Evolutionary conservation across 2,888 invertebrate genomes (phyloP).

Genomic region (Scaptomyza reducta): DNA sequence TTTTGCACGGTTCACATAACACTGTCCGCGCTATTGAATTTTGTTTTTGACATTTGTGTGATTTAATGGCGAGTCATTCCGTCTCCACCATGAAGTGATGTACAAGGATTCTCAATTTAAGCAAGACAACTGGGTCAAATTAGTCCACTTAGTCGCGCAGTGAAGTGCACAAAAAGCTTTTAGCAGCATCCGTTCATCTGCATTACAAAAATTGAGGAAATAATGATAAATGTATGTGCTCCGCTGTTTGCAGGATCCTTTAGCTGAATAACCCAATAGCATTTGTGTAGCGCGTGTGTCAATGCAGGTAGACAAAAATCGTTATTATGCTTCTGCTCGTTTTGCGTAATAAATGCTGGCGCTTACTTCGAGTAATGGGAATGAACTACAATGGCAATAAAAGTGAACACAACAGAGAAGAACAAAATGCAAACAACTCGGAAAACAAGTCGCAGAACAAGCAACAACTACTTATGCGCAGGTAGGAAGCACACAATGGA

Average conservation of each 20-base stretch:
- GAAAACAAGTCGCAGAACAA: conserved; percentile 58
- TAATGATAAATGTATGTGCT: conserved; percentile 55
- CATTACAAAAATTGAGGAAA: conserved; percentile 56
- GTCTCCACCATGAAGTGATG: conserved; percentile 34
- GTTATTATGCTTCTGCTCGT: conserved; percentile 59
- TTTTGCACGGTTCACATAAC: conserved; percentile 40
- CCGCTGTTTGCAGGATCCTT: conserved; percentile 16
- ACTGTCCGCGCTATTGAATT: conserved; percentile 50
- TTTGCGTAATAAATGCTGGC: conserved; percentile 75
- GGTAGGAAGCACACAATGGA: conserved; percentile 37
- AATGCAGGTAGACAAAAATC: conserved; percentile 21
- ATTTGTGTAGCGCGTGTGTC: conserved; percentile 5
- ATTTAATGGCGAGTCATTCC: conserved; percentile 66
- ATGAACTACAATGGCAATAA: conserved; percentile 40
- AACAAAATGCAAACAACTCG: conserved; percentile 10
- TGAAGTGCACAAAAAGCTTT: conserved; percentile 32
- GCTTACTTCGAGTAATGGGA: conserved; percentile 41
- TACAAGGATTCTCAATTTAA: conserved; percentile 15
- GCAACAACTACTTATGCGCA: conserved; percentile 63
- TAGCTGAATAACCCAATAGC: conserved; percentile 39
- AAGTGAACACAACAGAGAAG: conserved; percentile 31
- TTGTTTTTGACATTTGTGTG: conserved; percentile 29
- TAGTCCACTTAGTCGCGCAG: conserved; percentile 16
- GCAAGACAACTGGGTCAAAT: conserved; percentile 28
- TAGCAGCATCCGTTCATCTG: conserved; percentile 41